phyloP scores from a whole-genome alignment of 2,888 invertebrate genomes.

The Andrena hattorfiana region DNA sequence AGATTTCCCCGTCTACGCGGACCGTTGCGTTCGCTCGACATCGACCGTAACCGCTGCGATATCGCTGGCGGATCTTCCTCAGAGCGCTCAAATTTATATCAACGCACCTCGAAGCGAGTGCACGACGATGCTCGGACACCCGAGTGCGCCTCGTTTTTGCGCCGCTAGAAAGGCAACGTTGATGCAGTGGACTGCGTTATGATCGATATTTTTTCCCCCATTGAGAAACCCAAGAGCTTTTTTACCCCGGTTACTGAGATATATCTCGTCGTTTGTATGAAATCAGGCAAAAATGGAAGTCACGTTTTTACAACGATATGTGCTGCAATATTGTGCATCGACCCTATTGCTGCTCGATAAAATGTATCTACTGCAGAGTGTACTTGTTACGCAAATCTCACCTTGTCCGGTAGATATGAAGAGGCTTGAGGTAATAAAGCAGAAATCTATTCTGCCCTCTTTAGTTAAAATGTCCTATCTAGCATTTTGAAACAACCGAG shows the following conservation, averaged over 20 bases:
- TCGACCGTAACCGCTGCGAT: slow-evolving; percentile 18
- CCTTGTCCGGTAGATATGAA: neutral
- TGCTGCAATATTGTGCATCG: neutral
- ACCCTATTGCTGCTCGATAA: neutral
- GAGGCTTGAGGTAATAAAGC: neutral
- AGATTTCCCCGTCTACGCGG: slow-evolving; percentile 4
- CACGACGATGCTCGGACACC: too few relatives aligned
- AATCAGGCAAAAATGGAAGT: neutral
- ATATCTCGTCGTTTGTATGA: neutral
- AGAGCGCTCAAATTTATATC: slow-evolving; percentile 4
- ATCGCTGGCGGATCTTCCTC: slow-evolving; percentile 6
- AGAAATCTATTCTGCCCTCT: too few relatives aligned
- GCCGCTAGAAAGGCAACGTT: neutral
- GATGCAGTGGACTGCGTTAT: too few relatives aligned
- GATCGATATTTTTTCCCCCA: slow-evolving; percentile 1
- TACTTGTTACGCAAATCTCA: neutral
- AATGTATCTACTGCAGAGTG: neutral
- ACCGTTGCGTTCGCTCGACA: slow-evolving; percentile 1
- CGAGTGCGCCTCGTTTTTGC: neutral
- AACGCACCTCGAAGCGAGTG: neutral
- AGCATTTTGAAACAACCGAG: too few relatives aligned
- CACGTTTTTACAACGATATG: neutral
- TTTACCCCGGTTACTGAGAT: neutral
- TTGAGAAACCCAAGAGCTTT: slow-evolving; percentile 9
- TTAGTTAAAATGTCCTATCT: too few relatives aligned